These are phyloP conservation scores for Channa striata DNA, from an alignment of 2,797 vertebrate genomes.

Conservation along the genomic window DNA sequence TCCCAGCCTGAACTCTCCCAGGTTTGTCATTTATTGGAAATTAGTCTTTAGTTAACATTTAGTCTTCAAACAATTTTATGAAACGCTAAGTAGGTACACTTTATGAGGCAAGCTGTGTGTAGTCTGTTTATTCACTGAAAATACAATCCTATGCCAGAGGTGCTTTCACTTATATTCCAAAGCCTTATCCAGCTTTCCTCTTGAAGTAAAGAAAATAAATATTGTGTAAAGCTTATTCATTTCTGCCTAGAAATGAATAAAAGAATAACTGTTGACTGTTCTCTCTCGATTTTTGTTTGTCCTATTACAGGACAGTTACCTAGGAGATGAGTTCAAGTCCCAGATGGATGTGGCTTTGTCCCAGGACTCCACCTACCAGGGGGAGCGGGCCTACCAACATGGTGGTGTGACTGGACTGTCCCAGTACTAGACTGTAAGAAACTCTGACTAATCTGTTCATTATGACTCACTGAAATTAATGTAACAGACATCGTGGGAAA, in stretches of 20 bases:
- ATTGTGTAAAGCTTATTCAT: conserved; percentile 11
- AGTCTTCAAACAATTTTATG: conserved; percentile 11
- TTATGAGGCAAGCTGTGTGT: conserved; percentile 11
- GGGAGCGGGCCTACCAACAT: conserved; percentile 97
- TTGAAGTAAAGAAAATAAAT: conserved; percentile 15
- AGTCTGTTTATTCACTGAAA: conserved; percentile 16
- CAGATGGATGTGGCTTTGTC: conserved; percentile 98
- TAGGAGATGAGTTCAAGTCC: conserved; percentile 98
- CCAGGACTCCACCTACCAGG: conserved; percentile 98
- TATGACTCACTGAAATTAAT: conserved; percentile 20
- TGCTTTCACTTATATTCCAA: conserved; percentile 39
- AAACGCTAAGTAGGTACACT: conserved; percentile 14
- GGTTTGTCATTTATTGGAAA: conserved; percentile 71
- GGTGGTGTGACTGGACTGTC: conserved; percentile 97
- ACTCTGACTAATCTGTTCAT: conserved; percentile 14
- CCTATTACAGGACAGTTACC: conserved; percentile 92
- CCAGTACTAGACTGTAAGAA: conserved; percentile 97
- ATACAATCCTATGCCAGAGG: background rate
- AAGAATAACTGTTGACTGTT: conserved; percentile 34
- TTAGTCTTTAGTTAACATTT: background rate
- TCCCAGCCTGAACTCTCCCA: conserved; percentile 97
- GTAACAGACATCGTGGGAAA: conserved; percentile 5
- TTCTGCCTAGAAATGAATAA: conserved; percentile 40
- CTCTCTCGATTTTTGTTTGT: conserved; percentile 41
- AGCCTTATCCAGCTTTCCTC: conserved; percentile 53